Evolutionary conservation across 2,797 vertebrate genomes (phyloP).

Genomic region (Anolis apletophallus): DNA sequence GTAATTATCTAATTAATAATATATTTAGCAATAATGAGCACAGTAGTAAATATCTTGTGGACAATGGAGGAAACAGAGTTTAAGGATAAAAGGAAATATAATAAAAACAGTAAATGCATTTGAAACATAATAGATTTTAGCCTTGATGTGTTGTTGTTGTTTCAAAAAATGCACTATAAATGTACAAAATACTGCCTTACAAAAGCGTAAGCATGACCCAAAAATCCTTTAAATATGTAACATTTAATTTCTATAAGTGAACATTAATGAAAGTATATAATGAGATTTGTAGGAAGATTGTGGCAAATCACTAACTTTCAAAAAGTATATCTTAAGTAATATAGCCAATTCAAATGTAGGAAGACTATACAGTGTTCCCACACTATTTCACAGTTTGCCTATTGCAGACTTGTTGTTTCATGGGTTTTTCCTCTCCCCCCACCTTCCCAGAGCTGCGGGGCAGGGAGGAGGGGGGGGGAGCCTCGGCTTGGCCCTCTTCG

Average conservation of each 20-base stretch:
- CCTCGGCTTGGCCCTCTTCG: too few relatives aligned
- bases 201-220: conserved; percentile 24
- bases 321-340: conserved; percentile 17
- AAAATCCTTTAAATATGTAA: conserved; percentile 22
- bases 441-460: too few relatives aligned
- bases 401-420: too few relatives aligned
- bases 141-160: not conserved
- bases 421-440: too few relatives aligned
- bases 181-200: not conserved
- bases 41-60: not conserved
- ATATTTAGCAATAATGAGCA: not conserved
- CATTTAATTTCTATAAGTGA: conserved; percentile 22
- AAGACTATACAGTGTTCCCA: too few relatives aligned
- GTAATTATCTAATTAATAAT: not conserved
- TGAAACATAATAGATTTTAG: not conserved
- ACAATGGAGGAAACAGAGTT: not conserved
- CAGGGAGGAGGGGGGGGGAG: too few relatives aligned
- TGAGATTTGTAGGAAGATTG: not conserved
- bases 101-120: not conserved
- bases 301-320: conserved; percentile 26
- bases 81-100: not conserved
- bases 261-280: conserved; percentile 20
- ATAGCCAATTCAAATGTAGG: not conserved
- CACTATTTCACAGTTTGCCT: too few relatives aligned
- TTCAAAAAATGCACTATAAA: not conserved